Conservation (phyloP, 2,797 vertebrate species). For the Prionace glauca region DNA sequence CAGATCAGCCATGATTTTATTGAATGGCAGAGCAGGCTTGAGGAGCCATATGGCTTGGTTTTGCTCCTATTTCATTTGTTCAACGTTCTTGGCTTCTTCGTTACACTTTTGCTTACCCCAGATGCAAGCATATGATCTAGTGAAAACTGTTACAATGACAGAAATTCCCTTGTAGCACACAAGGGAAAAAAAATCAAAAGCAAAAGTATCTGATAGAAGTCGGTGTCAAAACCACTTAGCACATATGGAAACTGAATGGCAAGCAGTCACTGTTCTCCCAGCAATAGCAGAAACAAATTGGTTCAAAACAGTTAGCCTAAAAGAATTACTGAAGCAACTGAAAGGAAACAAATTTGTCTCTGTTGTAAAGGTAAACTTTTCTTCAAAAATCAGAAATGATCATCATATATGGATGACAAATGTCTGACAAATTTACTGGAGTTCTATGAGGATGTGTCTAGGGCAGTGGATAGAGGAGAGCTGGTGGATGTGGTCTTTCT, state of each 20-base stretch:
- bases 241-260: background rate
- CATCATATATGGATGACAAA: background rate
- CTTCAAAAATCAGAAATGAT: background rate
- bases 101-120: background rate
- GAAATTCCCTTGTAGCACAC: background rate
- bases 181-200: background rate
- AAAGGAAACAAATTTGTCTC: background rate
- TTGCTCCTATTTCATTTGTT: too few relatives aligned
- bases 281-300: background rate
- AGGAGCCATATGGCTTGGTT: too few relatives aligned
- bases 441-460: too few relatives aligned
- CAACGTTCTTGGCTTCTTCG: background rate
- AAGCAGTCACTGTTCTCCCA: background rate
- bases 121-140: background rate
- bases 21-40: too few relatives aligned
- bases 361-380: background rate
- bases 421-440: too few relatives aligned
- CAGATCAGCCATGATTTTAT: too few relatives aligned
- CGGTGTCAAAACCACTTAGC: background rate
- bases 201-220: background rate
- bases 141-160: background rate
- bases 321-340: background rate
- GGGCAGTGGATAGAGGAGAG: too few relatives aligned
- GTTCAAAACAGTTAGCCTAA: background rate
- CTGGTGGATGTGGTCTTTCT: too few relatives aligned